These are phyloP conservation scores for Myzus persicae DNA, from an alignment of 1,140 invertebrate genomes.

Conservation along the genomic window DNA sequence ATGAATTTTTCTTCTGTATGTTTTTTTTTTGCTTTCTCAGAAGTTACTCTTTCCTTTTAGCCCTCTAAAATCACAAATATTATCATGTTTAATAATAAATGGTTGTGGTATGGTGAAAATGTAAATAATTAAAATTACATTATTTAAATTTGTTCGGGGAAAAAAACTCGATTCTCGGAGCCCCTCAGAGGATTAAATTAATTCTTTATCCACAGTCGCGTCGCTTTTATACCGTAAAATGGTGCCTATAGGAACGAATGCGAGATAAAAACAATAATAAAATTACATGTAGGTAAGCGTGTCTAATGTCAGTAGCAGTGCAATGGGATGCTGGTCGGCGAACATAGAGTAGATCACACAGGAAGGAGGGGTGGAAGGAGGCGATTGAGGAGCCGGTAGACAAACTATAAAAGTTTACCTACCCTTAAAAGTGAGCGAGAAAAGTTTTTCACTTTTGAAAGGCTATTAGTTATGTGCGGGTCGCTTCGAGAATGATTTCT, in stretches of 20 bases:
- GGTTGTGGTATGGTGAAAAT: not conserved
- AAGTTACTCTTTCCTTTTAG: not conserved
- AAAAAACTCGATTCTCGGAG: not conserved
- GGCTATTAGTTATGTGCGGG: conserved; percentile 19
- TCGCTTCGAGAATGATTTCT: conserved; percentile 9
- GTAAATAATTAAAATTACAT: conserved; percentile 45
- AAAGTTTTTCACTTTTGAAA: conserved; percentile 54
- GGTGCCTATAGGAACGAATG: not conserved
- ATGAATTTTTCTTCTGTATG: not conserved
- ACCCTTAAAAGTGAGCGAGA: not conserved
- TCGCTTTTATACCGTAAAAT: not conserved
- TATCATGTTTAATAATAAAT: not conserved
- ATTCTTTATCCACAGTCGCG: not conserved
- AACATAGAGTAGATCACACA: not conserved
- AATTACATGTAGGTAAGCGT: not conserved
- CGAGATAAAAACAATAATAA: not conserved
- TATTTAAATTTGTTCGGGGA: conserved; percentile 21
- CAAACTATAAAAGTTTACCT: conserved; percentile 28
- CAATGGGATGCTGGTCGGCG: not conserved
- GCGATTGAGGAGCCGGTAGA: not conserved
- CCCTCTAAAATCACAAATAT: not conserved
- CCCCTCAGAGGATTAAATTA: not conserved
- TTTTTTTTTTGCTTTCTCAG: not conserved
- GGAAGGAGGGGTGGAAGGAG: not conserved
- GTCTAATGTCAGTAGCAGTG: not conserved